Percentiles rank a stretch among this genome's conserved stretches.
These are phyloP conservation scores for Delia radicum DNA, from an alignment of 1,140 invertebrate genomes.

Conservation along the genomic window DNA sequence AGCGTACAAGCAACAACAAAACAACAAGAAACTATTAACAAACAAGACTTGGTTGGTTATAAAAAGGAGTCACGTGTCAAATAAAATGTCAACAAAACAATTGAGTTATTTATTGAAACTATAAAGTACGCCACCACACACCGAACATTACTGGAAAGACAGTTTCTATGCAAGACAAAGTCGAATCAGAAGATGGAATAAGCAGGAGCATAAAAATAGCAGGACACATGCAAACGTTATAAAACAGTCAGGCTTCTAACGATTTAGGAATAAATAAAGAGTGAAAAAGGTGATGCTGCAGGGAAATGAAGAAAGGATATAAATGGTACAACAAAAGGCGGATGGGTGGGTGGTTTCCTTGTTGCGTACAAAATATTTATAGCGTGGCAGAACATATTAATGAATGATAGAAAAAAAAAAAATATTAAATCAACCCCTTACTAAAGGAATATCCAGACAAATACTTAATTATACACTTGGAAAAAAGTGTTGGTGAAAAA, in stretches of 20 bases:
- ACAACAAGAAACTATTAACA: background rate
- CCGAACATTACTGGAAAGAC: background rate
- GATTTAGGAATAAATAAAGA: too few species aligned
- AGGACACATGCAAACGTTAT: background rate
- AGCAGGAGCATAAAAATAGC: background rate
- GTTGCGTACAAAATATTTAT: background rate
- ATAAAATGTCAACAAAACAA: conserved; percentile 26
- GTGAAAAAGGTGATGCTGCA: background rate
- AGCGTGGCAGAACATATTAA: background rate
- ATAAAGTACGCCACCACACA: background rate
- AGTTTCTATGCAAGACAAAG: background rate
- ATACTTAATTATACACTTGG: background rate
- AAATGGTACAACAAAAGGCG: background rate
- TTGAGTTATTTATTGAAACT: conserved; percentile 23
- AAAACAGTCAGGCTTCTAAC: too few species aligned
- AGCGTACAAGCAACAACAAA: background rate
- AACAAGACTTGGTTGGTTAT: background rate
- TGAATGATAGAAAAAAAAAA: background rate
- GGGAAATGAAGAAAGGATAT: background rate
- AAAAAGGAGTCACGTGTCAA: conserved; percentile 25
- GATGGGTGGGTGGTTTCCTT: background rate
- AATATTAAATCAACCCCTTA: background rate
- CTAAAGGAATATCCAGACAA: background rate
- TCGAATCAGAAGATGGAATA: background rate
- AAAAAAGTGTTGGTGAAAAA: background rate